Percentiles rank a stretch among this genome's conserved stretches.
Evolutionary conservation across 2,113 vertebrate species (phyloP).

Genomic region (Otis tarda): DNA sequence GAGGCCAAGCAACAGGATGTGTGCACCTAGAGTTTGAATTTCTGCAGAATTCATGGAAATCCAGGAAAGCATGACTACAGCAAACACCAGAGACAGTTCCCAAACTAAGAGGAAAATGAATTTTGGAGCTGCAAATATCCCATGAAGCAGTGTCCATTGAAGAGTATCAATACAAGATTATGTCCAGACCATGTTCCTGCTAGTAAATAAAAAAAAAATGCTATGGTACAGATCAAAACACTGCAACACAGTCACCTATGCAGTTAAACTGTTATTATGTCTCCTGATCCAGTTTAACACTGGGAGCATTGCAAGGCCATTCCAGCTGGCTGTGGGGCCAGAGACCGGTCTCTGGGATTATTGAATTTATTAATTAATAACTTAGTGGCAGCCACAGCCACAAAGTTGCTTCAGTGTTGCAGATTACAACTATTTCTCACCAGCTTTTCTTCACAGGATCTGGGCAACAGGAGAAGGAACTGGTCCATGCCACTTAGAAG

Average conservation of each 20-base stretch:
- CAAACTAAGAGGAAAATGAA: not conserved
- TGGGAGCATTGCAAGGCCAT: not conserved
- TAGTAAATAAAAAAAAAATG: not conserved
- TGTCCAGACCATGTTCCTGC: not conserved
- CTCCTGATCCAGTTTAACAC: not conserved
- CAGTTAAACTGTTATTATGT: not conserved
- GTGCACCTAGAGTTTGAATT: not conserved
- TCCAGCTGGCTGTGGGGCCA: not conserved
- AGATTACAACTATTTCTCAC: not conserved
- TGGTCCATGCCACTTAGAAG: not conserved
- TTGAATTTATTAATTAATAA: not conserved
- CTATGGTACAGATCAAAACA: not conserved
- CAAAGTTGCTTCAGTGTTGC: not conserved
- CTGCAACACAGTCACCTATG: not conserved
- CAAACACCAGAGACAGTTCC: not conserved
- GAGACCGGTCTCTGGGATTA: not conserved
- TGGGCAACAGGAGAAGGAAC: not conserved
- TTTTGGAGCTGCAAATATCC: not conserved
- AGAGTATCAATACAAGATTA: not conserved
- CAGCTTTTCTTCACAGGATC: not conserved
- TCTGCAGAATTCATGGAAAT: not conserved
- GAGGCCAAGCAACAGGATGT: not conserved
- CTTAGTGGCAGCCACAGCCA: not conserved
- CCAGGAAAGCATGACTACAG: not conserved
- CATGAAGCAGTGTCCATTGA: not conserved